Evolutionary conservation across 2,113 vertebrate genomes (phyloP), one percentile per base, ranked within the genome.

Genomic region (Tragelaphus imberbis): DNA sequence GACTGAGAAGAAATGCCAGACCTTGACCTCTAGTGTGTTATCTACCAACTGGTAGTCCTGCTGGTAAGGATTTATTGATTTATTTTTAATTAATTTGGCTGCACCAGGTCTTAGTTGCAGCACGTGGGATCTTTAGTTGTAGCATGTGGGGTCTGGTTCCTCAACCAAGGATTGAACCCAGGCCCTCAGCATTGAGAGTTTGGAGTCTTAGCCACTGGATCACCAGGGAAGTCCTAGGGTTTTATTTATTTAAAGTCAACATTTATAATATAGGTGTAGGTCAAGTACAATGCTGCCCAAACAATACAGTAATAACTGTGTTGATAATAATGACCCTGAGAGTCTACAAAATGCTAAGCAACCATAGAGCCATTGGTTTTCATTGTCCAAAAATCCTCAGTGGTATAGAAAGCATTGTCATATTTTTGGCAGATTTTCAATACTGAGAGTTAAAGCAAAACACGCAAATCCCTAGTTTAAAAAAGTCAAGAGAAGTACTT

Each of bases 341-440:
- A 82, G 55, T 82, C 7, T 33, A 4, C 27, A 85, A 47, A 92
- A 87, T 90, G 28, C 71, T 58, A 77, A 53, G 6, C 58, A 55
- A 59, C 5, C 13, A 47, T 53, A 33, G 71, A 82, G 15, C 87
- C 27, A 23, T 7, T 85, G 44, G 10, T 86, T 94, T 65, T 55
- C 51, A 88, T 36, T 56, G 56, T 40, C 58, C 4, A 80, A 13
- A 75, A 75, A 9, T 92, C 15, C 44, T 63, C 75, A 84, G 14
- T 51, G 61, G 40, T 36, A 21, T 65, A 51, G 53, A 96, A 94
- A 87, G 7, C 58, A 33, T 17, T 75, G n/a, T n/a, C 59, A 14
- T 47, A 63, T 75, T 93, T 97, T 91, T 61, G 77, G 58, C 65
- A 90, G 49, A 84, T 91, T 94, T 93, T 92, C 56, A 85, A 3